A percentile compares a stretch with the other conserved stretches of the same genome.
Conservation (phyloP, 2,797 vertebrate genomes). For the Protosalanx chinensis region DNA sequence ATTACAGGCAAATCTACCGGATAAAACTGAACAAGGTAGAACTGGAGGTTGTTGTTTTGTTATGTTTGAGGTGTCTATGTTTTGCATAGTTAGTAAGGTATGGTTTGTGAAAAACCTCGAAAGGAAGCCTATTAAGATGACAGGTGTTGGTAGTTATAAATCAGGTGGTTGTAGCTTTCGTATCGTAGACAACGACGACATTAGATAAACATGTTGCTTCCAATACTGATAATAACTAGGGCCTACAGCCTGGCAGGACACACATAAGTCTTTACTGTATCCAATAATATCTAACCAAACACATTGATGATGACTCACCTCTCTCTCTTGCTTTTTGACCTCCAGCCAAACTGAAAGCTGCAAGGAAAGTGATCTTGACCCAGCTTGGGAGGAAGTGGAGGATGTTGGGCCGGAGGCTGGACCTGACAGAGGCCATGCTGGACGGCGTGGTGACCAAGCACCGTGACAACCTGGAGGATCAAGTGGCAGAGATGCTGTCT, state of each 20-base stretch:
- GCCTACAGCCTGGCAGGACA: too few species aligned
- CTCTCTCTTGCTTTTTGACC: neutral
- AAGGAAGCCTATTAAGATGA: too few species aligned
- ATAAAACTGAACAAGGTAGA: neutral
- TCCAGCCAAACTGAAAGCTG: conserved; percentile 66
- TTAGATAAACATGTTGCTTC: too few species aligned
- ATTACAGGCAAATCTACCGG: neutral
- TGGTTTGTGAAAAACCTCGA: too few species aligned
- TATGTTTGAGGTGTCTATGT: too few species aligned
- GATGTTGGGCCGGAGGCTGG: conserved; percentile 73
- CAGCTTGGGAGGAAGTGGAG: conserved; percentile 75
- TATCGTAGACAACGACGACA: too few species aligned
- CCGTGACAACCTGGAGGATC: conserved; percentile 68
- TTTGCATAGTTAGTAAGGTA: too few species aligned
- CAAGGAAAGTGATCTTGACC: conserved; percentile 63
- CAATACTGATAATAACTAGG: too few species aligned
- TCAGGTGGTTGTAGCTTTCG: too few species aligned
- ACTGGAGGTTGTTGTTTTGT: neutral
- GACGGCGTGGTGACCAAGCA: conserved; percentile 67
- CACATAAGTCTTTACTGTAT: too few species aligned
- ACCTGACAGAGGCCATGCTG: conserved; percentile 67
- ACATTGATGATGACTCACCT: neutral
- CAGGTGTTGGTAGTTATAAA: too few species aligned
- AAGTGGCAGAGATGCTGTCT: conserved; percentile 66
- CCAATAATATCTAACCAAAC: too few species aligned